Base-by-base conservation (phyloP, 2,888 invertebrate genomes). In the Dicyrtoma fusca region DNA sequence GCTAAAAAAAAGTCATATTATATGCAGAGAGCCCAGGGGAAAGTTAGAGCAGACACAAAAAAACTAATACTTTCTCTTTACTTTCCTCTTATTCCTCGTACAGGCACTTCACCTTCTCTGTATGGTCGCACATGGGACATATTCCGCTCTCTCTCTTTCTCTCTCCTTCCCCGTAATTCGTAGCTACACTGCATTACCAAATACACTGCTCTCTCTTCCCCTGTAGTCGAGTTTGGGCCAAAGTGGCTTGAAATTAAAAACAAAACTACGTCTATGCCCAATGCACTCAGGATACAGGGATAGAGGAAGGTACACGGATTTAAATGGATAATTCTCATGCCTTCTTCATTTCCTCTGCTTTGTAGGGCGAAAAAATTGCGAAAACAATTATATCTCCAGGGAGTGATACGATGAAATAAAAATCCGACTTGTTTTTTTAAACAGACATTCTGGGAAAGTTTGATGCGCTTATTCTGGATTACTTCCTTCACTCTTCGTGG, bases 311-410 rank as follows among this genome's bases (percentile, higher is more conserved):
- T 26, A 71, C 51, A 55, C 73, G 71, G 75, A 78, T 78, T 77
- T 76, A 77, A 77, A 79, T 79, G 78, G 76, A 77, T 79, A 79
- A 79, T 79, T 77, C 74, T 63, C 73, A 45, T 45, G 71, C 23
- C 59, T 55, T 25, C 57, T 17, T 25, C 11, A 25, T 57, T 57
- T 57, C 21, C 62, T 5, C n/a, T 11, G n/a, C 69, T 64, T 73
- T 63, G 34, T 57, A 51, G 64, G 70, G 65, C 72, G 68, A 74
- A 77, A 77, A 79, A 76, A 79, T 77, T 79, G 77, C 76, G 53
- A 76, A 78, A 79, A 76, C 79, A 79, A 79, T 79, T 79, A 78
- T 71, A 62, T 77, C 79, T 74, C 79, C 57, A 73, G 79, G 77
- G 79, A 79, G 75, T 76, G 76, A 75, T 79, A 47, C 47, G 21